These are phyloP conservation scores for Sitta europaea DNA, from an alignment of 2,113 vertebrate genomes.

Conservation along the genomic window DNA sequence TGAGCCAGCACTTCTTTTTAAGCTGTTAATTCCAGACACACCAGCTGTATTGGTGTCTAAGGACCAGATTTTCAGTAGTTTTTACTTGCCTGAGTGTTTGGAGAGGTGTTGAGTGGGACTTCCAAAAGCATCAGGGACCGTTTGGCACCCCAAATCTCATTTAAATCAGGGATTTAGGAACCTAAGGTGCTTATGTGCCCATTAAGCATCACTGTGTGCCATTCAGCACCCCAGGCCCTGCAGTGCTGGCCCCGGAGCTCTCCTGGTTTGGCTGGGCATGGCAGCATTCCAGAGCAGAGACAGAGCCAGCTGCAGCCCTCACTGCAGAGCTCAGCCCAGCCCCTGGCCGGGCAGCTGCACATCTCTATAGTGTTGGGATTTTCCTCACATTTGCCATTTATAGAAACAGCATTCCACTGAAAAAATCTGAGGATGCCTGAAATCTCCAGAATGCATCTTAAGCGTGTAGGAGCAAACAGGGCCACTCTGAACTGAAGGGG, in stretches of 20 bases:
- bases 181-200: not conserved
- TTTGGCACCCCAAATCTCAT: not conserved
- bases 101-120: not conserved
- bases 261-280: not conserved
- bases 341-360: accelerated
- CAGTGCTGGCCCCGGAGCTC: accelerated
- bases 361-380: accelerated
- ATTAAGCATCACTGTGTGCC: not conserved
- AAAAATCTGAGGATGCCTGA: not conserved
- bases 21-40: not conserved
- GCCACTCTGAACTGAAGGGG: not conserved
- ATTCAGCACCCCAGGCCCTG: not conserved
- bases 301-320: accelerated
- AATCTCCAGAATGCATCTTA: not conserved
- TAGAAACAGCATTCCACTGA: not conserved
- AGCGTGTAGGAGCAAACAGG: accelerated
- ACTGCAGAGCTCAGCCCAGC: not conserved
- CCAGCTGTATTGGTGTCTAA: not conserved
- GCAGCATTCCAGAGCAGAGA: not conserved
- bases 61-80: not conserved
- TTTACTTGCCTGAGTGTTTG: not conserved
- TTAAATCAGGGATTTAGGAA: not conserved
- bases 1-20: not conserved
- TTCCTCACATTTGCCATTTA: not conserved
- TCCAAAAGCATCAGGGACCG: not conserved